Base-by-base conservation (phyloP, 1,140 invertebrate species). In the Dinoponera quadriceps region DNA sequence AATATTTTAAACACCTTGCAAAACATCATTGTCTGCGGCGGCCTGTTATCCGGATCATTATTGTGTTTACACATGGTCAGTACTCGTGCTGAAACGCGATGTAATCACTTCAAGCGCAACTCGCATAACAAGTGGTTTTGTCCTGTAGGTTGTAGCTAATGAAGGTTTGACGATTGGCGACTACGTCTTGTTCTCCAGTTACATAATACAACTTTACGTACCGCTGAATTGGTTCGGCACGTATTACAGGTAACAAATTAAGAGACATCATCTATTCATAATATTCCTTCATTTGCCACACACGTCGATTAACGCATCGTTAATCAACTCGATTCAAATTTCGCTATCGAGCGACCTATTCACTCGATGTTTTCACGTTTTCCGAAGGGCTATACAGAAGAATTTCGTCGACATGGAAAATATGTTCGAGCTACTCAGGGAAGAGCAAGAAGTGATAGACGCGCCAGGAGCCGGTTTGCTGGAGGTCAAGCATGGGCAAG, bases 321-420 rank as follows among this genome's bases (percentile, higher is more conserved):
- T 13, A 4, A 65, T 60, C 9, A 49, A 57, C 33, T 54, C 20
- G 27, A 51, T 55, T 54, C 4, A 33, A 81, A 68, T 57, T 49
- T 59, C 73, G 13, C 81, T 82, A 44, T 48, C 27, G 54, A 48
- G 60, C 51, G 38, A 68, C 33, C 78, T 14, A 68, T 29, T 78
- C 72, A 49, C 51, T 73, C 73, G 48, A 33, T 85, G 59, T 69
- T 60, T 88, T 60, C 78, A n/a, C n/a, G n/a, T 51, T 81, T 33
- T 85, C 91, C 92, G 71, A 91, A 98, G 98, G 91, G 97, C 98
- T 63, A 99, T 99, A 83, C 99, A 99, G 91, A 98, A 98, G 92
- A 98, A 98, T 91, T 99, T 99, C 91, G 96, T 99, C 29, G 99
- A 99, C 89, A 99, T 99, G 99, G 99, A 99, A 95, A 99, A 99